Evolutionary conservation across 2,797 vertebrate species (phyloP), one percentile per base, ranked within the genome.

Genomic region (Muscicapa striata): DNA sequence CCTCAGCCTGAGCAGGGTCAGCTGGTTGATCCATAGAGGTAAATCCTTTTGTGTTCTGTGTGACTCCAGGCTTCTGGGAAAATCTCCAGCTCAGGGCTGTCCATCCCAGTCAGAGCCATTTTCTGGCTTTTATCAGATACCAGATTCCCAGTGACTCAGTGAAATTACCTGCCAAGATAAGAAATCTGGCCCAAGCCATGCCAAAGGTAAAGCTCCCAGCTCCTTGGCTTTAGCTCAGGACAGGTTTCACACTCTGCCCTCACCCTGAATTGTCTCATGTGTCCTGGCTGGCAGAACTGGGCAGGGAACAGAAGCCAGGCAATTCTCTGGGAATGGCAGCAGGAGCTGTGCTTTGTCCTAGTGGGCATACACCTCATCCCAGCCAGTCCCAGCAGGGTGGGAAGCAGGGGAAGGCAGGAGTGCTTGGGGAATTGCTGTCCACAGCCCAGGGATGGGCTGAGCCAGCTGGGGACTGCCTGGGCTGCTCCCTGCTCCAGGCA

Each of bases 241-340:
- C 18, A 77, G n/a, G 20, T 29, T 62, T 46, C 30, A 40, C 0
- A 0, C 15, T 75, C 66, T 27, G 10, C 22, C 41, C 58, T 63
- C 63, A 16, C 20, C 52, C 70, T 36, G 26, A 66, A 73, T 16
- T 19, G 9, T 26, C 45, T 36, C 27, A 0, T 0, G 0, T 43
- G 55, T 62, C 72, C 75, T 6, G 41, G 9, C 0, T 79, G 86
- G 77, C 70, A 93, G 57, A 30, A 19, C 51, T 32, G 3, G 79
- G 55, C 57, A 82, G 74, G 70, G 73, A 89, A 6, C 29, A 55
- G 84, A 14, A 77, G 54, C 11, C 34, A 54, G 34, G 41, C 24
- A 13, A 24, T n/a, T 34, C 68, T 82, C 64, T 48, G 57, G 64
- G 62, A 84, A 81, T 4, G 19, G 74, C 84, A 91, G 46, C 91